Base-by-base conservation (phyloP, 2,113 vertebrate genomes). In the Oxyruncus cristatus region DNA sequence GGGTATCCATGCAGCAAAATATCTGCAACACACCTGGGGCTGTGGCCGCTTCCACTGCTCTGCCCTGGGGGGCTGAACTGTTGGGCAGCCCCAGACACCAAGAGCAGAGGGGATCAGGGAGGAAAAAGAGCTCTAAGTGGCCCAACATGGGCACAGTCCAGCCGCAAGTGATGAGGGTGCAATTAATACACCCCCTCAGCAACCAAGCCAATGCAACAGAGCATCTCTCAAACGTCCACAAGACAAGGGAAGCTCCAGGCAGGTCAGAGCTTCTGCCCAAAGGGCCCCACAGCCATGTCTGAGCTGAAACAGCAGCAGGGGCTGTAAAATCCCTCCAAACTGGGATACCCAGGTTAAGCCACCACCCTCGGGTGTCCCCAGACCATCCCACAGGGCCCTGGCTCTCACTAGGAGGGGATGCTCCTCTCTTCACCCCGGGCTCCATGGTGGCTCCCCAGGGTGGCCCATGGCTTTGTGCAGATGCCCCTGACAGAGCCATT, bases 1-100 rank as follows among this genome's bases (percentile, higher is more conserved):
- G 0, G 3, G 1, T n/a, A 11, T 10, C 50, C 53, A 12, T 21
- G 1, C 11, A 8, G 66, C 16, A 23, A 41, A 47, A 14, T 1
- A 49, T 11, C 42, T 0, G 2, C 52, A 10, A 4, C 2, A 1
- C 15, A 16, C 6, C 46, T 11, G 2, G 8, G 44, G 50, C 75
- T 28, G 23, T 0, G 23, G 4, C 4, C 2, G 3, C 83, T 65
- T 41, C 63, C 23, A 6, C 47, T 23, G 66, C 37, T 35, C 49
- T 70, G 30, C 56, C 61, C 46, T 0, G 1, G 5, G 62, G 41
- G 27, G 30, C 76, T 37, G 5, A 32, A 79, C 47, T 22, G 5
- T 1, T 7, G 26, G 52, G 62, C 63, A 71, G n/a, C 53, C 8
- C 47, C 11, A 47, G 68, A 28, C 16, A 8, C 19, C 0, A 0